Percentiles rank a stretch among this genome's conserved stretches.
Evolutionary conservation across 2,797 vertebrate species (phyloP).

Genomic region (Anolis apletophallus): DNA sequence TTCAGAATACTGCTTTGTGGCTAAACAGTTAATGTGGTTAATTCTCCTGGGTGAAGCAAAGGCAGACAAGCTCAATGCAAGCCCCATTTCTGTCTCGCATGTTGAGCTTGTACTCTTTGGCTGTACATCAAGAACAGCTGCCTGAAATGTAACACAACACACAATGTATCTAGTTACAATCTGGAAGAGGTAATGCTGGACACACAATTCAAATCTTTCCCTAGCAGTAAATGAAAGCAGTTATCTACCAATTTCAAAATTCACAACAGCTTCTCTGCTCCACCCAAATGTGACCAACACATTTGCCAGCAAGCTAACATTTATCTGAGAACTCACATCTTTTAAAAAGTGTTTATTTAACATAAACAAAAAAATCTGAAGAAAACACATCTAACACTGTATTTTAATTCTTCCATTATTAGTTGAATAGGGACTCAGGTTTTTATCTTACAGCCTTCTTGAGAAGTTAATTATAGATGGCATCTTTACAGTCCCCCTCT

Average conservation of each 20-base stretch:
- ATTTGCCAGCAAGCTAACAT: neutral
- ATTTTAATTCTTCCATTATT: neutral
- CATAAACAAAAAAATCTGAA: neutral
- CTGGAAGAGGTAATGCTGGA: slow-evolving; percentile 30
- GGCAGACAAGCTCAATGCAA: neutral
- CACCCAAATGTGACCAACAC: slow-evolving; percentile 6
- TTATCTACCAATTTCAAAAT: slow-evolving; percentile 26
- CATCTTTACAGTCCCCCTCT: neutral
- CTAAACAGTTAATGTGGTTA: slow-evolving; percentile 26
- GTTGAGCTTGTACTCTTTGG: neutral
- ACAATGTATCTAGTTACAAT: slow-evolving; percentile 38
- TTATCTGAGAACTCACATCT: neutral
- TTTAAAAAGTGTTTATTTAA: neutral
- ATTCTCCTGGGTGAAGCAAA: neutral
- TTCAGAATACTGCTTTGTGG: neutral
- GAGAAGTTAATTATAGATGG: neutral
- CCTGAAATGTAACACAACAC: slow-evolving; percentile 51
- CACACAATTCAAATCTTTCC: slow-evolving; percentile 2
- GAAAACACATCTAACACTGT: neutral
- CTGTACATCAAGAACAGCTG: slow-evolving; percentile 44
- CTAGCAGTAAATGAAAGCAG: slow-evolving; percentile 35
- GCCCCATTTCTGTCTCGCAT: slow-evolving; percentile 26
- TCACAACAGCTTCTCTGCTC: neutral
- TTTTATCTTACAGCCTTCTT: neutral
- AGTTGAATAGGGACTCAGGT: neutral